Conservation (phyloP, 2,113 vertebrate species). For the Petromus typicus region DNA sequence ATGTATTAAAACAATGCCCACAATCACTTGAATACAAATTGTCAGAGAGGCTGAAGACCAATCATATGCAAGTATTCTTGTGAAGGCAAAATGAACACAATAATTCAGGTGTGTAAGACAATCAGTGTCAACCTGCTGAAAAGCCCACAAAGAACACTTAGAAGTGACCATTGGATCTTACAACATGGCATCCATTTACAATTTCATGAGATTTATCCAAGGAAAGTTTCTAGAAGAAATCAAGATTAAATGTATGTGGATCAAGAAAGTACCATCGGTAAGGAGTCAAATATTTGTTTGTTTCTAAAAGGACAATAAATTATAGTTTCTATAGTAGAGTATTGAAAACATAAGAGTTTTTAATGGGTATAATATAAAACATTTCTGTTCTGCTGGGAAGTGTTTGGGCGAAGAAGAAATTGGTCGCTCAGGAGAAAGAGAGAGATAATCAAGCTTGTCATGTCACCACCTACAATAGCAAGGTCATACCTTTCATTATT, state of each 20-base stretch:
- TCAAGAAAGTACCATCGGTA: neutral
- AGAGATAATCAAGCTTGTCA: constrained; percentile 31
- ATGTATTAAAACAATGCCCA: neutral
- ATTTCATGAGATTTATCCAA: neutral
- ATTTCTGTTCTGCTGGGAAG: neutral
- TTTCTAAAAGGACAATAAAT: neutral
- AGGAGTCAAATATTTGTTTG: neutral
- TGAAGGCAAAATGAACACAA: neutral
- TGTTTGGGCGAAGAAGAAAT: neutral
- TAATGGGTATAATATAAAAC: neutral
- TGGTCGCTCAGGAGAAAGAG: constrained; percentile 4
- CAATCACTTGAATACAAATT: neutral
- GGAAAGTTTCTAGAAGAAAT: neutral
- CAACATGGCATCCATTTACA: neutral
- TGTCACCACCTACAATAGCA: neutral
- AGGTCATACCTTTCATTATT: constrained; percentile 27
- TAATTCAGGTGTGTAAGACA: neutral
- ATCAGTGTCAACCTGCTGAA: neutral
- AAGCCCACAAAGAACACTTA: neutral
- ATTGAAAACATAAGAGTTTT: neutral
- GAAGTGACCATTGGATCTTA: neutral
- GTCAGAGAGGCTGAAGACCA: neutral
- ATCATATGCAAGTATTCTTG: neutral
- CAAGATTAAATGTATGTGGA: neutral
- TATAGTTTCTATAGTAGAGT: neutral